Evolutionary conservation across 1,140 invertebrate species (phyloP), one percentile per base, ranked within the genome.

Genomic region (Drosophila lacertosa): DNA sequence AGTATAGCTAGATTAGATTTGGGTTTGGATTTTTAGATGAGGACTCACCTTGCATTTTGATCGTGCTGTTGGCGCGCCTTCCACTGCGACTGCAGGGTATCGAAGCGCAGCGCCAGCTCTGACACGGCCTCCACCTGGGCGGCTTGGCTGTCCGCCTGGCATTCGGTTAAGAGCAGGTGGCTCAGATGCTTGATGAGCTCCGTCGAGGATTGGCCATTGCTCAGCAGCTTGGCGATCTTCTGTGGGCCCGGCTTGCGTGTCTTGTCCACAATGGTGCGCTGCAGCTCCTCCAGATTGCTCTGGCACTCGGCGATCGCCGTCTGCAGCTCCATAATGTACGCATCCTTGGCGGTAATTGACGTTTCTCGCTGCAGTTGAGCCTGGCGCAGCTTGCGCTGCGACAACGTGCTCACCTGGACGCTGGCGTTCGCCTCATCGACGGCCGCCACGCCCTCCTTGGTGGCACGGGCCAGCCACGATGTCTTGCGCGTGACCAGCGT

Each of bases 151-250:
- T 92, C 93, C 16, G 95, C 93, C 48, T 95, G 94, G 73, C 94
- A 95, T 86, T 97, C 96, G 33, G 94, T 94, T 3, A 96, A 91
- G 2, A 97, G 92, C 6, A 97, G 81, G 37, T 94, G 93, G 55
- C 96, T 95, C 11, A 98, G 92, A 92, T 97, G 95, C 79, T 94
- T 95, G 0, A 97, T 94, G 13, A 97, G 90, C 91, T 97, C 96
- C 35, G 96, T 92, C 10, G 94, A 94, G 1, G 94, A 95, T 77
- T 96, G 94, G 82, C 95, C 95, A 50, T 93, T 94, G 62, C 94
- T 94, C 18, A 95, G 92, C 62, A 94, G 89, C 91, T 95, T 95
- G 24, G 94, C 93, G 32, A 95, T 93, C 93, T 53, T 93, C 92
- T 78, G 93, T 68, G 42, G 92, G 75, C 58, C 92, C 77, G 50